Conservation (phyloP, 2,797 vertebrate species). For the Poecilia picta region DNA sequence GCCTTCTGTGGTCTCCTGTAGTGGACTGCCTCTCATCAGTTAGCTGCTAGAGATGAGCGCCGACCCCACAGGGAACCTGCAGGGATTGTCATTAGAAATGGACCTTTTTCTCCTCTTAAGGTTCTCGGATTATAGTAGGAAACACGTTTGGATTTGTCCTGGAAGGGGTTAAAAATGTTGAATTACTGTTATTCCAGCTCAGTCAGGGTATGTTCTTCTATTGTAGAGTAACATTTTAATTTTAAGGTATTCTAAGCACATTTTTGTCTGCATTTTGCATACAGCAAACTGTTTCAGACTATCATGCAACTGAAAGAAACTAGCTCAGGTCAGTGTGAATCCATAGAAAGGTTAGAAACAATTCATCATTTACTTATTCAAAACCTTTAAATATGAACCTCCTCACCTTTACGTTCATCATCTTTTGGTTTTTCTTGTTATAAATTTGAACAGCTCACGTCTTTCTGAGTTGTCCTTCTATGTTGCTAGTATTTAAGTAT, state of each 20-base stretch:
- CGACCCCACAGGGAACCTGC: not conserved
- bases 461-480: not conserved
- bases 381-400: not conserved
- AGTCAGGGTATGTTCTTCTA: not conserved
- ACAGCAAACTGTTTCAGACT: not conserved
- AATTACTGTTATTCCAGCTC: not conserved
- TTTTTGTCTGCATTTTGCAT: not conserved
- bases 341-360: not conserved
- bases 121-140: not conserved
- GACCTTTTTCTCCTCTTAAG: not conserved
- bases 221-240: not conserved
- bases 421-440: not conserved
- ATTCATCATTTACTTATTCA: not conserved
- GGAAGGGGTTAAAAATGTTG: not conserved
- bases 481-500: slow-evolving; percentile 1
- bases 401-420: not conserved
- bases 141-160: not conserved
- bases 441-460: not conserved
- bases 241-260: not conserved
- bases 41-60: not conserved
- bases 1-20: not conserved
- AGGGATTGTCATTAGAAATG: not conserved
- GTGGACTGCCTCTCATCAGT: not conserved
- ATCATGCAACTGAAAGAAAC: not conserved
- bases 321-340: not conserved